Base-by-base conservation (phyloP, 2,797 vertebrate species). In the Xyrichtys novacula region DNA sequence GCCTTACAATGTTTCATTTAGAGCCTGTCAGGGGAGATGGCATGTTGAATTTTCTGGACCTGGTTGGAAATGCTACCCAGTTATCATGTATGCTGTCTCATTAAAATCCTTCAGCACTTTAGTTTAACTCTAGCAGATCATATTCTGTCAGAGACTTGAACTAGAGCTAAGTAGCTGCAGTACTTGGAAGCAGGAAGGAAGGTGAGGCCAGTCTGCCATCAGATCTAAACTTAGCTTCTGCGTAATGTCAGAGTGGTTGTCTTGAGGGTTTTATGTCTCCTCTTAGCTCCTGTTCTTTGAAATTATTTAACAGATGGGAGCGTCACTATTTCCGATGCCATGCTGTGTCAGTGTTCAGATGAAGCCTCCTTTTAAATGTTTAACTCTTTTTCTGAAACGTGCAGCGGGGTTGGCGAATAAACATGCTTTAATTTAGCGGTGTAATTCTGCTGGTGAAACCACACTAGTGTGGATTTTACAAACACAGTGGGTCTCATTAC, bases 1-100 rank as follows among this genome's bases (percentile, higher is more conserved):
- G 66, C 60, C 34, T 71, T 66, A 68, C 74, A 57, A 68, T 54
- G 76, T 83, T 80, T 78, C 63, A 78, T 78, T 69, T 76, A 69
- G 31, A 62, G 56, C 40, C 44, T 74, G 76, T 74, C 39, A 59
- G 57, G 38, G 38, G 67, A 70, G 31, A 25, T 23, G 58, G 63
- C 65, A 72, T 69, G 65, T 62, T 58, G 65, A 62, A 47, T 38
- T 42, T 4, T 42, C 53, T 67, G 25, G 44, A 36, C 48, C 26
- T 23, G 42, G 29, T 50, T 25, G 34, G 22, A 31, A 44, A 12
- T 1, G 25, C 14, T 39, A 32, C 54, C 19, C 11, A 43, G 42
- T 12, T 28, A 42, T 48, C 34, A 5, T 2, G 25, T 58, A n/a
- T n/a, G n/a, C n/a, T n/a, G n/a, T n/a, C n/a, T n/a, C n/a, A n/a